phyloP scores from a whole-genome alignment of 2,888 invertebrate species.

The Darwinula stevensoni region DNA sequence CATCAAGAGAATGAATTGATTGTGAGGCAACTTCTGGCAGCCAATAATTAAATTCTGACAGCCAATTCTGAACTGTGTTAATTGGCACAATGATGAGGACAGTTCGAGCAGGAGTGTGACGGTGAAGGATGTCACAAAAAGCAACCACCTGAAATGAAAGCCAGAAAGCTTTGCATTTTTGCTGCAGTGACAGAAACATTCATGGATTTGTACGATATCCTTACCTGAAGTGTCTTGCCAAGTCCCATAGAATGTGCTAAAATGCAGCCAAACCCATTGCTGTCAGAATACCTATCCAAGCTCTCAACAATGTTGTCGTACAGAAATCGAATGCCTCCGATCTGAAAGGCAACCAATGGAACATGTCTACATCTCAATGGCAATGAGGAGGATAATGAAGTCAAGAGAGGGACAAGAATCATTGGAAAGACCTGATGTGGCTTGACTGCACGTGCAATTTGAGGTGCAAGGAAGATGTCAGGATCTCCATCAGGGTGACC shows the following conservation, averaged over 20 bases:
- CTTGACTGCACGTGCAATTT: conserved; percentile 59
- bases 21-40: conserved; percentile 26
- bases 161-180: too few relatives aligned
- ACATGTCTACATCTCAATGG: too few relatives aligned
- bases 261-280: conserved; percentile 81
- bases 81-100: conserved; percentile 93
- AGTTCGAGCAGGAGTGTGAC: conserved; percentile 58
- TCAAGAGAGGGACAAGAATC: too few relatives aligned
- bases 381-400: too few relatives aligned
- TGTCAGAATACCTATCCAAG: conserved; percentile 50
- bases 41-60: conserved; percentile 94
- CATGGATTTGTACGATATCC: too few relatives aligned
- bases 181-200: too few relatives aligned
- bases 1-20: conserved; percentile 15
- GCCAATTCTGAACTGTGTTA: conserved; percentile 93
- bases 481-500: conserved; percentile 70
- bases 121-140: conserved; percentile 80
- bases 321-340: conserved; percentile 75
- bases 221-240: conserved; percentile 70
- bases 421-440: conserved; percentile 90
- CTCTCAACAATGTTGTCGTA: conserved; percentile 95
- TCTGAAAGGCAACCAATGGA: too few relatives aligned
- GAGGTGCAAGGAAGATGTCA: conserved; percentile 70
- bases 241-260: conserved; percentile 97
- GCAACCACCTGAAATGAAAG: conserved; percentile 37